Conservation (phyloP, 2,888 invertebrate species). For the Heterodera filipjevi region DNA sequence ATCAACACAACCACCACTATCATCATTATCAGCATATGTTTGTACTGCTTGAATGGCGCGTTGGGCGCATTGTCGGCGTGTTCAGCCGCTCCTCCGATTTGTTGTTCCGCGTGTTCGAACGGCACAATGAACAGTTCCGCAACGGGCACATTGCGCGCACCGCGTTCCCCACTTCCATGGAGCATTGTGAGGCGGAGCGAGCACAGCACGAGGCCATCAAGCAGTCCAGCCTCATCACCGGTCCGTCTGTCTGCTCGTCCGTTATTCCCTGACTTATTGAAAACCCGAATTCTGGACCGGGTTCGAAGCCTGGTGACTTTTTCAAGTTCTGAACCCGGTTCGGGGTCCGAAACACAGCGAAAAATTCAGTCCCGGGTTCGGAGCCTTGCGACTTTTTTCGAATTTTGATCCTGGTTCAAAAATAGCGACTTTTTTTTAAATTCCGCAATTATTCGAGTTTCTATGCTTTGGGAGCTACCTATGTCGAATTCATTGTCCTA, state of each 20-base stretch:
- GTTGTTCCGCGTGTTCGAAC: conserved; percentile 40
- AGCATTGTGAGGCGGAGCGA: conserved; percentile 33
- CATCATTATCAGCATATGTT: conserved; percentile 37
- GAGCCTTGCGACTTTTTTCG: too few species aligned
- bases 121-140: conserved; percentile 37
- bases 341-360: too few species aligned
- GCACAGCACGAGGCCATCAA: conserved; percentile 38
- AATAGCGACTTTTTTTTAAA: too few species aligned
- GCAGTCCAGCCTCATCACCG: conserved; percentile 12
- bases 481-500: too few species aligned
- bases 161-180: conserved; percentile 42
- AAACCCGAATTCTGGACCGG: not conserved
- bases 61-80: conserved; percentile 38
- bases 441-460: too few species aligned
- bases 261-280: not conserved
- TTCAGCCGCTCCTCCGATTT: conserved; percentile 34
- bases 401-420: too few species aligned
- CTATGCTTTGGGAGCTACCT: too few species aligned
- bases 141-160: conserved; percentile 34
- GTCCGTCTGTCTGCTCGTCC: conserved; percentile 7
- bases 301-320: too few species aligned
- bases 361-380: too few species aligned
- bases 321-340: too few species aligned
- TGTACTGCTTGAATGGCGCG: conserved; percentile 48
- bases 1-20: not conserved